Base-by-base conservation (phyloP, 2,888 invertebrate species). In the Acrobasis suavella region DNA sequence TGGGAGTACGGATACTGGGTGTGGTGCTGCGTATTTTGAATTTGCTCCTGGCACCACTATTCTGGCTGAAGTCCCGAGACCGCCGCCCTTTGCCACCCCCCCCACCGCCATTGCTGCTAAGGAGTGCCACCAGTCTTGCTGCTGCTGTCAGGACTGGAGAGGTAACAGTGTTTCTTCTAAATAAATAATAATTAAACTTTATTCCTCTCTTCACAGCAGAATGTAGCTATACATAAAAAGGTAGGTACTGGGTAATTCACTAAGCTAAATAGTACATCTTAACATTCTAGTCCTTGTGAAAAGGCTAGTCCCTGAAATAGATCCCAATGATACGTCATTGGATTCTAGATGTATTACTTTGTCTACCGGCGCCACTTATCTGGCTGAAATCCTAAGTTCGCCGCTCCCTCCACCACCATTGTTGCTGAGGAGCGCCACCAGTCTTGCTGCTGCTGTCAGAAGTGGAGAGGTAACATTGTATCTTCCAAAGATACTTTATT, bases 41-140 rank as follows among this genome's bases (percentile, higher is more conserved):
- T 76, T 72, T 81, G 50, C 67, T 92, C 0, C 74, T 87, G 62
- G 68, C 78, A n/a, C 92, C 92, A 9, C 50, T 91, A 49, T 87
- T 80, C 77, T 91, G 91, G 89, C 61, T 88, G 62, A 70, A 77
- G 2, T 69, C 79, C 5, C 75, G 83, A 16, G 75, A 77, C 62
- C 68, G 68, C 14, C 72, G 76, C 9, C 72, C 71, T 1, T 75
- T 86, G 65, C 78, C 80, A 16, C 89, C 91, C 0, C 85, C 93
- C 0, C 78, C 73, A 16, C 86, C 94, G 71, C 83, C 90, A 1
- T 65, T 95, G 39, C 89, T 96, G 15, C 75, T 93, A 63, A 83
- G 90, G 64, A 93, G 94, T 72, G 95, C 94, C 0, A 83, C 86
- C 1, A 87, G 93, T 54, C 80, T 96, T 38, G 95, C 95, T 0